A percentile compares a stretch with the other conserved stretches of the same genome.
phyloP scores from a whole-genome alignment of 2,113 vertebrate species.

The Grantiella picta region DNA sequence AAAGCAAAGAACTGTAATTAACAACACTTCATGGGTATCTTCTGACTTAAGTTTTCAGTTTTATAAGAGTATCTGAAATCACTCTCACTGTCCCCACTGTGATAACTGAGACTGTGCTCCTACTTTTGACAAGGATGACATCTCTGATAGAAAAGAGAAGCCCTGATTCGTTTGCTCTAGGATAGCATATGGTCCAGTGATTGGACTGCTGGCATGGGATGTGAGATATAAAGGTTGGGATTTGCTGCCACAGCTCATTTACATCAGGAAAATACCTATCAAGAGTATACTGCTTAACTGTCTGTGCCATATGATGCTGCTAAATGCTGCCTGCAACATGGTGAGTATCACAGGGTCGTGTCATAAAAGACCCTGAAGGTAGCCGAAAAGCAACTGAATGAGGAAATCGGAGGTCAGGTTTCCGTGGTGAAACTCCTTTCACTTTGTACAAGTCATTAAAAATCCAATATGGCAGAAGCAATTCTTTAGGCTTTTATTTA shows the following conservation, averaged over 20 bases:
- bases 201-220: background rate
- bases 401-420: background rate
- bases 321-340: background rate
- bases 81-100: background rate
- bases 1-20: background rate
- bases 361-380: background rate
- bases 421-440: background rate
- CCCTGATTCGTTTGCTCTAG: background rate
- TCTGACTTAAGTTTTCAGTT: background rate
- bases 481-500: background rate
- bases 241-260: background rate
- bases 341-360: rapidly evolving
- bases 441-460: background rate
- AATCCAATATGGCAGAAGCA: background rate
- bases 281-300: background rate
- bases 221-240: background rate
- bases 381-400: background rate
- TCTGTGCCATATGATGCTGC: background rate
- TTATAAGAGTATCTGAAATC: background rate
- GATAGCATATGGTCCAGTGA: background rate
- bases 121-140: background rate
- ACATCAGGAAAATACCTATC: background rate
- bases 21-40: background rate
- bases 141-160: background rate
- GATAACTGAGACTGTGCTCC: background rate